phyloP scores from a whole-genome alignment of 2,888 invertebrate species.

The Sicus ferrugineus region DNA sequence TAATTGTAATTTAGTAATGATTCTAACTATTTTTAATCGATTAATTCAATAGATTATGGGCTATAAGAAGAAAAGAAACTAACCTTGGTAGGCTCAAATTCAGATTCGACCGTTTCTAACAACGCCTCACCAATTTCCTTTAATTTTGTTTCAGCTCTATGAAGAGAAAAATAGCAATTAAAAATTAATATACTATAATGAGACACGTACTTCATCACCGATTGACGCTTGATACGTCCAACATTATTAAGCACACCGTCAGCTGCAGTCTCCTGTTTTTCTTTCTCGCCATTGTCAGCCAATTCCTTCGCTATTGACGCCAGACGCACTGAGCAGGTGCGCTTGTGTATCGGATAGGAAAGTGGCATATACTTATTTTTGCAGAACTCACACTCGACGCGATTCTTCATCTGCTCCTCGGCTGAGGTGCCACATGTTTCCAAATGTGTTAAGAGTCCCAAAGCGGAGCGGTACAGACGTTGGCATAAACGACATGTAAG shows the following conservation, averaged over 20 bases:
- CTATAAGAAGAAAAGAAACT: too few species aligned
- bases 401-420: constrained; percentile 39
- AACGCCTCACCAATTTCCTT: constrained; percentile 50
- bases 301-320: not conserved
- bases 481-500: constrained; percentile 57
- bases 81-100: constrained; percentile 5
- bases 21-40: not conserved
- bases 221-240: constrained; percentile 56
- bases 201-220: constrained; percentile 53
- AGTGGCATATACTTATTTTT: constrained; percentile 44
- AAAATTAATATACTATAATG: not conserved
- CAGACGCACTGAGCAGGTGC: constrained; percentile 46
- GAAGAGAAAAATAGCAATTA: constrained; percentile 2
- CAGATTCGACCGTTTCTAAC: not conserved
- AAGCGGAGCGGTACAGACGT: constrained; percentile 47
- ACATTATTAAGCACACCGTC: constrained; percentile 49
- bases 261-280: not conserved
- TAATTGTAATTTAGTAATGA: not conserved
- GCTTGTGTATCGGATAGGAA: constrained; percentile 44
- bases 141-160: constrained; percentile 57
- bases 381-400: constrained; percentile 53
- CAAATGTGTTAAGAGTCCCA: constrained; percentile 56
- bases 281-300: not conserved
- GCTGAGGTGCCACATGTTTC: constrained; percentile 51
- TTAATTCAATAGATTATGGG: too few species aligned